phyloP scores from a whole-genome alignment of 2,797 vertebrate species.

The Tangara arthus region DNA sequence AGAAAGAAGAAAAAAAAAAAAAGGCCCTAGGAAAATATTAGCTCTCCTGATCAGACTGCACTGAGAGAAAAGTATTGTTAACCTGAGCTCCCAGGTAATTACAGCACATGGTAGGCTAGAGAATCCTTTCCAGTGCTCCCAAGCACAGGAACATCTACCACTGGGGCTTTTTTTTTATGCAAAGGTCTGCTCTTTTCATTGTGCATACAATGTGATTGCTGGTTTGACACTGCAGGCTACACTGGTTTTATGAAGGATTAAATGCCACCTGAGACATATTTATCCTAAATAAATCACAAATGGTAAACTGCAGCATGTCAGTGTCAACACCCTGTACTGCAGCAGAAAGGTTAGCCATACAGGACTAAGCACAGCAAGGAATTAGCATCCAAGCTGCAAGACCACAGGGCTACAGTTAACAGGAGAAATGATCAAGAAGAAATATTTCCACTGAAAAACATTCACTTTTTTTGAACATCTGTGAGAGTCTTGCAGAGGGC shows the following conservation, averaged over 20 bases:
- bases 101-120: conserved; percentile 26
- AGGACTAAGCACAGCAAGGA: conserved; percentile 63
- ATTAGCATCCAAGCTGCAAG: conserved; percentile 74
- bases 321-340: conserved; percentile 75
- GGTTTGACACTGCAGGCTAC: conserved; percentile 81
- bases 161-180: conserved; percentile 41
- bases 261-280: conserved; percentile 83
- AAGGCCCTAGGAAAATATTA: conserved; percentile 5
- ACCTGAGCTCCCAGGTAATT: conserved; percentile 62
- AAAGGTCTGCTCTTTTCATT: conserved; percentile 79
- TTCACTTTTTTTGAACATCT: conserved; percentile 60
- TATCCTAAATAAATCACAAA: conserved; percentile 81
- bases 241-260: conserved; percentile 81
- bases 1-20: neutral
- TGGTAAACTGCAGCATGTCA: conserved; percentile 78
- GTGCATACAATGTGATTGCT: conserved; percentile 76
- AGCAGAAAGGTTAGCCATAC: conserved; percentile 78
- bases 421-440: conserved; percentile 71
- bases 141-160: conserved; percentile 60
- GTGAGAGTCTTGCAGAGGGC: conserved; percentile 71
- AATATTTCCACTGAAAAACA: conserved; percentile 72
- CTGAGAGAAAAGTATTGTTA: conserved; percentile 29
- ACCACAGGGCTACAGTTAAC: conserved; percentile 57
- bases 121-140: conserved; percentile 46
- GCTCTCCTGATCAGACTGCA: neutral